A percentile compares a stretch with the other conserved stretches of the same genome.
Conservation (phyloP, 2,113 vertebrate genomes). For the Crotalus horridus region DNA sequence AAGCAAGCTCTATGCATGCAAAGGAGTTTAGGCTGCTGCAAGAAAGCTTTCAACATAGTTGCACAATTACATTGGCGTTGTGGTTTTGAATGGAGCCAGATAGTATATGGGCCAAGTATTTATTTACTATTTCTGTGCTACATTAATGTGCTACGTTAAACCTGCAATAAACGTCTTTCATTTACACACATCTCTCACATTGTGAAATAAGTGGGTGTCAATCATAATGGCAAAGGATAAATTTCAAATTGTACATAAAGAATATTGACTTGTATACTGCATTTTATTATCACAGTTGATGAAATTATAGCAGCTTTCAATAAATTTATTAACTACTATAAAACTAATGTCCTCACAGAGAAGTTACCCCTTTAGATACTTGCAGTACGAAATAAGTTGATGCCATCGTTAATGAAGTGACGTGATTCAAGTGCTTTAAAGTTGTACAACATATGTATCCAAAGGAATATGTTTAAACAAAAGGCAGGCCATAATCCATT, state of each 20-base stretch:
- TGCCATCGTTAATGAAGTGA: not conserved
- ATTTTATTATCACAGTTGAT: not conserved
- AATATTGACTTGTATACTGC: not conserved
- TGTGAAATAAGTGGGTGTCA: not conserved
- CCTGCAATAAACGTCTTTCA: not conserved
- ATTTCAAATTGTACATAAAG: no score
- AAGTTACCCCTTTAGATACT: not conserved
- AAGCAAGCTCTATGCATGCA: not conserved
- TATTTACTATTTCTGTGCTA: not conserved
- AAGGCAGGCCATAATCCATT: not conserved
- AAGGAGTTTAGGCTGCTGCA: not conserved
- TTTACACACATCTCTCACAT: conserved; percentile 2
- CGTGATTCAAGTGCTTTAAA: not conserved
- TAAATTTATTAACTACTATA: not conserved
- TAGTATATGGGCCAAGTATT: not conserved
- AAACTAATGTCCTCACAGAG: not conserved
- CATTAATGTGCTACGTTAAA: not conserved
- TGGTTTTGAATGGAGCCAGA: conserved; percentile 33
- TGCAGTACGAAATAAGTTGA: not conserved
- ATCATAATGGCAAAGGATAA: not conserved
- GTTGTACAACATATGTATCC: not conserved
- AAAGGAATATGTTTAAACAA: not conserved
- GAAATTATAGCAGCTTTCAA: not conserved
- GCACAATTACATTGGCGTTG: conserved; percentile 35
- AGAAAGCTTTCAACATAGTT: conserved; percentile 43